Conservation (phyloP, 2,113 vertebrate genomes). For the Centrocercus urophasianus region DNA sequence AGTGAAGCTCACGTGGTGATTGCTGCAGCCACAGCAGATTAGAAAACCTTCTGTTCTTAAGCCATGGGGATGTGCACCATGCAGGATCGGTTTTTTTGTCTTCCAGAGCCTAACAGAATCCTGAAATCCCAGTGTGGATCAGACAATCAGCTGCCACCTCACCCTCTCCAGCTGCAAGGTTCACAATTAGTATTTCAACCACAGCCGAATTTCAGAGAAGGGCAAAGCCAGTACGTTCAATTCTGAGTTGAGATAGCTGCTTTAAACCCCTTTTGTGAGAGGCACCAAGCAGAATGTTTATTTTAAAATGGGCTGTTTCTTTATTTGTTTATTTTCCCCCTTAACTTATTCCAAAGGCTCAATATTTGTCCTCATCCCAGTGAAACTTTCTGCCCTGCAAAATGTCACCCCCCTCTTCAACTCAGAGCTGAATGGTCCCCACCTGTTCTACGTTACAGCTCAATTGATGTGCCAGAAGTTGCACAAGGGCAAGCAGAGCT, state of each 20-base stretch:
- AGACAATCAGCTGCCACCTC: background rate
- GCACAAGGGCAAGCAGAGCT: background rate
- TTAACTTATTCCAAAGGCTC: background rate
- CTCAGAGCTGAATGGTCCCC: background rate
- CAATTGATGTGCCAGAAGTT: background rate
- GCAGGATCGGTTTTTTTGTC: rapidly evolving
- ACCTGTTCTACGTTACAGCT: background rate
- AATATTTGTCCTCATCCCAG: background rate
- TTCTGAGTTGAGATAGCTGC: background rate
- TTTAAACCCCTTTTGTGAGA: background rate
- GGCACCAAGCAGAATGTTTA: background rate
- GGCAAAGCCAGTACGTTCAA: background rate
- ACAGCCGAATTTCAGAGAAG: background rate
- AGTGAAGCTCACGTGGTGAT: background rate
- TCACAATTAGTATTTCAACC: background rate
- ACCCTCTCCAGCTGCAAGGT: background rate
- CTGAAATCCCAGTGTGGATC: background rate
- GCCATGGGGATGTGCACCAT: background rate
- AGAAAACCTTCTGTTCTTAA: background rate
- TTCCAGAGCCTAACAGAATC: background rate
- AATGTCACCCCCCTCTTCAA: background rate
- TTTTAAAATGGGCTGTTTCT: background rate
- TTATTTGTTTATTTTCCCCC: rapidly evolving
- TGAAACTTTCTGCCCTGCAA: background rate
- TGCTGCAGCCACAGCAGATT: background rate